These are phyloP conservation scores for Orientallactaga bullata DNA, from an alignment of 2,113 vertebrate species.

Conservation along the genomic window DNA sequence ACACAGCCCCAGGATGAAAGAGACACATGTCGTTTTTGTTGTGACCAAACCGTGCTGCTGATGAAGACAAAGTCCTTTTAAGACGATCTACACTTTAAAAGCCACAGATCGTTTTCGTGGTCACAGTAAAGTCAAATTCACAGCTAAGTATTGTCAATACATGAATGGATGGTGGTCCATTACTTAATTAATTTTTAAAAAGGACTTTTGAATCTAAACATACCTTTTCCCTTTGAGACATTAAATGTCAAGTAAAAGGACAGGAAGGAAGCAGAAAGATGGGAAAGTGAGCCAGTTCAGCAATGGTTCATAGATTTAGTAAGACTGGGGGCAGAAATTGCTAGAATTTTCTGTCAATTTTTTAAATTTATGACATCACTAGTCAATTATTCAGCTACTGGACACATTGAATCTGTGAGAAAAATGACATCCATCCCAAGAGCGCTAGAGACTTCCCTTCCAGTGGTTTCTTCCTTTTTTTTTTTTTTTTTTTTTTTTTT, in stretches of 20 bases:
- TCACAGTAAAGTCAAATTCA: background rate
- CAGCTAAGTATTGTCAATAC: background rate
- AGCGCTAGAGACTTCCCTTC: background rate
- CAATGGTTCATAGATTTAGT: background rate
- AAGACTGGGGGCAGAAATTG: background rate
- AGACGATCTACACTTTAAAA: background rate
- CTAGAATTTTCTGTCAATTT: background rate
- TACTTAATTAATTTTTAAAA: background rate
- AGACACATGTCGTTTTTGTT: background rate
- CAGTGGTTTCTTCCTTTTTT: background rate
- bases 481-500: no score
- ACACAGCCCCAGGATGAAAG: background rate
- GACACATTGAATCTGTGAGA: background rate
- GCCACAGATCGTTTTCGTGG: background rate
- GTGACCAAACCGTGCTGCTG: background rate
- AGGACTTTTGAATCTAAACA: background rate
- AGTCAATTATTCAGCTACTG: background rate
- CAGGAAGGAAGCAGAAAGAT: background rate
- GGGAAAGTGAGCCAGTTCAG: background rate
- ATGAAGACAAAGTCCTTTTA: background rate
- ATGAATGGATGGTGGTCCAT: background rate
- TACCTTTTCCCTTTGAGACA: background rate
- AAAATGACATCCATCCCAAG: background rate
- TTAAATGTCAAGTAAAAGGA: slow-evolving; percentile 11
- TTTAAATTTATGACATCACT: background rate